Evolutionary conservation across 2,888 invertebrate species (phyloP), one percentile per base, ranked within the genome.

Genomic region (Pelosia muscerda): DNA sequence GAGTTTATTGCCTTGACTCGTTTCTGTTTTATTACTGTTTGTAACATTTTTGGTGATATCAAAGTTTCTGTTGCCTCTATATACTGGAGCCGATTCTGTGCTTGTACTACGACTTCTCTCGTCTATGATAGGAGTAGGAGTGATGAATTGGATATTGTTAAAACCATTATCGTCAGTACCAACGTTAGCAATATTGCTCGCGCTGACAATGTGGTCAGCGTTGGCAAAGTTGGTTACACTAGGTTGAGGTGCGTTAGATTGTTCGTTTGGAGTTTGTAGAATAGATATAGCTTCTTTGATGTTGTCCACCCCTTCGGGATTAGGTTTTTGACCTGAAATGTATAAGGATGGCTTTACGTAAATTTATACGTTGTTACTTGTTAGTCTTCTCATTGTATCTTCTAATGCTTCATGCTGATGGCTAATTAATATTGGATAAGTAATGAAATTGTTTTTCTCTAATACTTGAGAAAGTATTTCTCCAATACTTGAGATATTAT

Each of bases 231-330:
- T 54, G 15, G 70, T 59, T 13, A 54, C 53, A 23, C 76, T 81
- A 22, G 73, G 55, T 72, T 83, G 78, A 26, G 75, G 62, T 28
- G 42, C 28, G 25, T 53, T 75, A 34, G 83, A 79, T 69, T 85
- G 85, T 31, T 72, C 55, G 63, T 92, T 92, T 82, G 91, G 91
- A 63, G 91, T 92, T 82, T 92, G 91, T 65, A 95, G 79, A 42
- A 94, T 93, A 8, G 92, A 84, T 71, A 95, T 94, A 42, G 95
- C 95, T 79, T 93, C 92, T 86, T 93, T 93, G 4, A 95, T 86
- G 22, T 93, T 94, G 28, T 89, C 89, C 15, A 90, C 88, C 26
- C 92, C 92, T 87, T 92, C 94, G 9, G 93, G 90, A 58, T 90
- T 92, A 60, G 86, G 77, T 28, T 88, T 85, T 49, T 83, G 87